Evolutionary conservation across 2,113 vertebrate genomes (phyloP), one percentile per base, ranked within the genome.

Genomic region (Salvelinus namaycush): DNA sequence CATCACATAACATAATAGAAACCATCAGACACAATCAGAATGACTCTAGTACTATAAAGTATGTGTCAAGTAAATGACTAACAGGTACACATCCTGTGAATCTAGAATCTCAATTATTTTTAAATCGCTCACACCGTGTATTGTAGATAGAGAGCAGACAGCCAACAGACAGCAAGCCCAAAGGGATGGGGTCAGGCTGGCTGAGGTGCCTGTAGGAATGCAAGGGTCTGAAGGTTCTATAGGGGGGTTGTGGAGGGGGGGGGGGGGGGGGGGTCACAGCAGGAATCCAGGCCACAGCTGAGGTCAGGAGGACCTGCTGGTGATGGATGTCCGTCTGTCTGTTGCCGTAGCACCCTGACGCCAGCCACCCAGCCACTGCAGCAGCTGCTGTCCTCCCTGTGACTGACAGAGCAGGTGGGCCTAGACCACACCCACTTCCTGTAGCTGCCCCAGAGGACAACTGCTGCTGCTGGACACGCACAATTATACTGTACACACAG

Each of bases 361-460:
- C 90, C 91, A 90, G 88, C 87, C 91, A 91, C 91, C 92, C 92
- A 89, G 79, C 9, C 39, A 44, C 9, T 44, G 39, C 39, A 44
- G 39, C 0, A 54, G 90, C 95, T 96, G 95, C 94, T 96, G 96
- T 89, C 91, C 79, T 59, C 70, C 18, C 67, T 78, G 62, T 96
- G 96, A 97, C 82, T 93, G 95, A 96, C 83, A 0, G 82, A 92
- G 91, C 94, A 97, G 94, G 94, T 95, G 95, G 90, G 89, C 85
- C 68, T 39, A 5, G 27, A 82, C 81, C 73, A 78, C 74, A 49
- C 54, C 80, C 89, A 84, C 85, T 88, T 90, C 85, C 87, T 87
- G 82, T 84, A 71, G 85, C 80, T 89, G 71, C 74, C 60, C 29
- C 22, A 75, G 48, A 64, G 68, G 72, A 4, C 16, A 1, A 34